Base-by-base conservation (phyloP, 1,140 invertebrate genomes). In the Trypoxylus dichotomus region DNA sequence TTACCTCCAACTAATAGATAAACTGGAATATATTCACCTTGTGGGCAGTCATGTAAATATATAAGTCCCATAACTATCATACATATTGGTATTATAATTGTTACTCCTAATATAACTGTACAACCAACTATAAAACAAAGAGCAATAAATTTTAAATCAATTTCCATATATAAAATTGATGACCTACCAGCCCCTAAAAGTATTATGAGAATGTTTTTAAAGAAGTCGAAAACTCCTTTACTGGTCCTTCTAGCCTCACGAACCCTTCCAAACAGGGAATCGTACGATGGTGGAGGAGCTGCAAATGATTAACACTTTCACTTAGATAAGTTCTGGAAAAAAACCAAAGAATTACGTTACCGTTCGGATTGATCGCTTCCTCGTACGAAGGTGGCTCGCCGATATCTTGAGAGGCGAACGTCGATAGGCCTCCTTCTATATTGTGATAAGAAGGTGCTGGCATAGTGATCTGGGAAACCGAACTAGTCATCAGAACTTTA, bases 281-380 rank as follows among this genome's bases (percentile, higher is more conserved):
- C 91, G 81, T 93, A 93, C 0, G 91, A 90, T n/a, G 91, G 91
- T 10, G 91, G 91, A 71, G 91, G 90, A 77, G 87, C 91, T 91
- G 6, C 15, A 42, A 60, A 10, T 10, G 1, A 54, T 11, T 73
- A 41, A 2, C 21, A 63, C n/a, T 15, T 41, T 75, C 24, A 43
- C 41, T 43, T 74, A 77, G 3, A 63, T 11, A 63, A 19, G 25
- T 13, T 37, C 32, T 11, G 15, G 47, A n/a, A 58, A 58, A 58
- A n/a, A 54, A n/a, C n/a, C n/a, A n/a, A 0, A 21, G 1, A 63
- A 25, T 19, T 27, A 63, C 8, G 24, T 81, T 86, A 90, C 89
- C 89, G 85, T 90, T 90, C 11, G 89, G 89, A 85, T 90, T 87
- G 78, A 89, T 89, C 15, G 87, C 88, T 82, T 90, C 89, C 77